A percentile compares a stretch with the other conserved stretches of the same genome.
Evolutionary conservation across 2,797 vertebrate genomes (phyloP).

Genomic region (Meriones psammophilus): DNA sequence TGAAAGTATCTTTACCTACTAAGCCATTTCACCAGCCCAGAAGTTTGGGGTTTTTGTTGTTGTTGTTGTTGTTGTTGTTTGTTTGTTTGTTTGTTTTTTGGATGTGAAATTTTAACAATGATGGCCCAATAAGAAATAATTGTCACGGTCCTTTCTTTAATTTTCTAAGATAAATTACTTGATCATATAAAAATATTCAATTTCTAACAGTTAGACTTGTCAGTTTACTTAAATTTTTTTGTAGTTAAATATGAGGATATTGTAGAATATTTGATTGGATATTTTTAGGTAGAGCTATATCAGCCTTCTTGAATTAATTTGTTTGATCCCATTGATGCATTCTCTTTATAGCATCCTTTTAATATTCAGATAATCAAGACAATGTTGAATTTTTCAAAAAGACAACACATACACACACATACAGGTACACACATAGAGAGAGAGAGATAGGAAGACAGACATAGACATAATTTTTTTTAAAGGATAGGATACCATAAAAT

Average conservation of each 20-base stretch:
- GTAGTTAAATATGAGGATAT: constrained; percentile 23
- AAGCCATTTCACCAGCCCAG: neutral
- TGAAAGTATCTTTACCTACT: neutral
- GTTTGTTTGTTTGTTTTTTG: neutral
- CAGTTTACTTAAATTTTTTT: constrained; percentile 55
- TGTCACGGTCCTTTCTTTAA: constrained; percentile 25
- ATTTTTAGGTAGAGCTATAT: constrained; percentile 19
- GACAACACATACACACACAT: neutral
- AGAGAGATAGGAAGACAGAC: neutral
- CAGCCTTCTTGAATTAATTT: constrained; percentile 21
- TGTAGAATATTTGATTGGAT: neutral
- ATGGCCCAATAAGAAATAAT: constrained; percentile 37
- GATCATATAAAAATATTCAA: constrained; percentile 28
- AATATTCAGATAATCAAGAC: constrained; percentile 17
- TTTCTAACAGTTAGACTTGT: neutral
- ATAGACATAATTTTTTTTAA: neutral
- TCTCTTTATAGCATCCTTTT: neutral
- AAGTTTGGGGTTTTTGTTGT: neutral
- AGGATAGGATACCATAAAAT: neutral
- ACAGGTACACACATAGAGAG: neutral
- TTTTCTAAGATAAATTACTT: constrained; percentile 46
- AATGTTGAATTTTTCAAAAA: neutral
- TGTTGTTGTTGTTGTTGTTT: neutral
- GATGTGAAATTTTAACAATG: constrained; percentile 6
- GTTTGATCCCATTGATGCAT: neutral